Conservation (phyloP, 2,797 vertebrate genomes). For the Alcedo atthis region DNA sequence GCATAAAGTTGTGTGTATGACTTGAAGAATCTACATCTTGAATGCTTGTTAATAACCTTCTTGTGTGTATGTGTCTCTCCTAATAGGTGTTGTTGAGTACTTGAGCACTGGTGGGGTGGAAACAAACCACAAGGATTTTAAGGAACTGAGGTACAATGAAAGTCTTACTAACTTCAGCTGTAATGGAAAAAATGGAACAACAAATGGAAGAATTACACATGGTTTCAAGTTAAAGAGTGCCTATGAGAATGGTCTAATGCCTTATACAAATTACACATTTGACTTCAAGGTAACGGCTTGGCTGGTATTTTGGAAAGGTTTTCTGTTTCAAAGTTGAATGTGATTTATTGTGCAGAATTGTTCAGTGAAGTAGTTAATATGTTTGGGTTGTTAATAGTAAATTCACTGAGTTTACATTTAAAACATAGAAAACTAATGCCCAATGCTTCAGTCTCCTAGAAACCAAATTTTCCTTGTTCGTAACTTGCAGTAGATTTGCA, state of each 20-base stretch:
- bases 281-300: conserved; percentile 88
- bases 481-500: not conserved
- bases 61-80: not conserved
- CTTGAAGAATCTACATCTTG: not conserved
- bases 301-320: not conserved
- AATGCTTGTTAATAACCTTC: not conserved
- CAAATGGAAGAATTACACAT: conserved; percentile 95
- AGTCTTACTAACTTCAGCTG: conserved; percentile 98
- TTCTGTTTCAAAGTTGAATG: not conserved
- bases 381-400: not conserved
- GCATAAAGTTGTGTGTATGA: not conserved
- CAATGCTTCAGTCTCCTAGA: not conserved
- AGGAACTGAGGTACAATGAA: conserved; percentile 96
- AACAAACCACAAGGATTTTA: conserved; percentile 98
- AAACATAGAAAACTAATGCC: not conserved
- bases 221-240: conserved; percentile 98
- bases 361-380: not conserved
- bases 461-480: not conserved
- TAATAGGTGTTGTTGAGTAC: conserved; percentile 94
- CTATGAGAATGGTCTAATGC: conserved; percentile 97
- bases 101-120: conserved; percentile 95
- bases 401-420: not conserved
- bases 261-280: conserved; percentile 97
- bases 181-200: conserved; percentile 93
- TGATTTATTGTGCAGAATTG: not conserved